phyloP scores from a whole-genome alignment of 2,113 vertebrate genomes.

The Campylomormyrus tamandua region DNA sequence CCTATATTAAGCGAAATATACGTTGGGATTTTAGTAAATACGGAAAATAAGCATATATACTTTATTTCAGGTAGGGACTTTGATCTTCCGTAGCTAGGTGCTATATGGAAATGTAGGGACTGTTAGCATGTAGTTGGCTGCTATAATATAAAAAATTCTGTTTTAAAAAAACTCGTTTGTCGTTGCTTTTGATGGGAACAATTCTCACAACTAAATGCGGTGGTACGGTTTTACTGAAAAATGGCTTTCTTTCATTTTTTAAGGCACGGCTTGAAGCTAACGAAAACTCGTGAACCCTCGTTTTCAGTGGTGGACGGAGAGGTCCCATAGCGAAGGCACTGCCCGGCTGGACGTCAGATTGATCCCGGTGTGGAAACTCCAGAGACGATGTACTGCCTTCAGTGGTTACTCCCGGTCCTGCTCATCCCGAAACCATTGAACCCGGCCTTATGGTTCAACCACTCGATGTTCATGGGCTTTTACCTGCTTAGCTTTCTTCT shows the following conservation, averaged over 20 bases:
- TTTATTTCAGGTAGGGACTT: background rate
- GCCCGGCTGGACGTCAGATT: slow-evolving; percentile 23
- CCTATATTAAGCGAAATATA: background rate
- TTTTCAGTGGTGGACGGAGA: slow-evolving; percentile 22
- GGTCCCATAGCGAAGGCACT: slow-evolving; percentile 11
- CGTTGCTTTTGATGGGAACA: background rate
- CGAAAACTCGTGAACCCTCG: slow-evolving; percentile 19
- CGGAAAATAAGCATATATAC: background rate
- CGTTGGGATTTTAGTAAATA: background rate
- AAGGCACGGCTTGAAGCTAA: slow-evolving; percentile 32
- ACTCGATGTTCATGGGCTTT: slow-evolving; percentile 99
- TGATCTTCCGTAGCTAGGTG: background rate
- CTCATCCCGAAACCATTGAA: slow-evolving; percentile 98
- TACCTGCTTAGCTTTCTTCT: slow-evolving; percentile 98
- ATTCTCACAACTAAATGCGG: background rate
- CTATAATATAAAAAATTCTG: background rate
- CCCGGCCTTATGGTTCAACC: slow-evolving; percentile 96
- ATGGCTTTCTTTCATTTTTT: slow-evolving; percentile 5
- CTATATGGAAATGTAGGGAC: background rate
- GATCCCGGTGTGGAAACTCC: slow-evolving; percentile 6
- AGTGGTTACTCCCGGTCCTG: slow-evolving; percentile 96
- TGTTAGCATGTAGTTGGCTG: background rate
- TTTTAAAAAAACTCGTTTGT: background rate
- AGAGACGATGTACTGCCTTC: slow-evolving; percentile 88
- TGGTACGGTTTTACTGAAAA: background rate